Evolutionary conservation across 1,140 invertebrate species (phyloP), one percentile per base, ranked within the genome.

Genomic region (Drosophila triauraria): DNA sequence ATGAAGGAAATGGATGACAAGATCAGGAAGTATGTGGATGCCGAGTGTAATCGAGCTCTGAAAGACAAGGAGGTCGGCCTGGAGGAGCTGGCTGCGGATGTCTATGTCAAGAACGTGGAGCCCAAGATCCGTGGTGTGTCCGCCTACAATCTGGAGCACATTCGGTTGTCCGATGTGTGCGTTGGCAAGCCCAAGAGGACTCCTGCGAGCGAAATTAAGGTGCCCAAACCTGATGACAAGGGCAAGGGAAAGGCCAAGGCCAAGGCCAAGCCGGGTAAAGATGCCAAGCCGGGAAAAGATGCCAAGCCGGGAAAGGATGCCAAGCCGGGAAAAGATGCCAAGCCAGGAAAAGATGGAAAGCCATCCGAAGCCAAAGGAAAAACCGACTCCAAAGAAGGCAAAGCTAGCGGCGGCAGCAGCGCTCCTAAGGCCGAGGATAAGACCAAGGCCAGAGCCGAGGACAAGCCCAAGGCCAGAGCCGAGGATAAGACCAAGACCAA

Each of bases 61-160:
- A 75, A 93, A 2, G 98, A 99, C 65, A 94, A 95, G 32, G 98
- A 99, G 94, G 95, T 98, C 13, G 94, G 95, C 1, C 12, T 96
- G 0, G 95, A 96, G 40, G 98, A 99, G 93, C 93, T 99, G 0
- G 94, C 96, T 47, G 95, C 95, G n/a, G 97, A 99, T 93, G 95
- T 99, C 68, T 99, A 99, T 93, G 92, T 94, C 3, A 80, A 78
- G 48, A 79, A 84, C 38, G 8, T 84, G 27, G 82, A 87, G 27
- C 58, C 83, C 1, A 76, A 82, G 20, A 85, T 93, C 40, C 82
- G 90, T 13, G 81, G 75, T 6, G 47, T 85, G 0, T 76, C 59
- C 13, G 75, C 69, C 7, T 91, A 62, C 38, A 62, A 60, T 56
- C 27, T 91, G 15, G 40, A 65, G 0, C 91, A 92, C 23, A 51